Evolutionary conservation across 2,888 invertebrate genomes (phyloP), one percentile per base, ranked within the genome.

Genomic region (Chrysopilus asiliformis): DNA sequence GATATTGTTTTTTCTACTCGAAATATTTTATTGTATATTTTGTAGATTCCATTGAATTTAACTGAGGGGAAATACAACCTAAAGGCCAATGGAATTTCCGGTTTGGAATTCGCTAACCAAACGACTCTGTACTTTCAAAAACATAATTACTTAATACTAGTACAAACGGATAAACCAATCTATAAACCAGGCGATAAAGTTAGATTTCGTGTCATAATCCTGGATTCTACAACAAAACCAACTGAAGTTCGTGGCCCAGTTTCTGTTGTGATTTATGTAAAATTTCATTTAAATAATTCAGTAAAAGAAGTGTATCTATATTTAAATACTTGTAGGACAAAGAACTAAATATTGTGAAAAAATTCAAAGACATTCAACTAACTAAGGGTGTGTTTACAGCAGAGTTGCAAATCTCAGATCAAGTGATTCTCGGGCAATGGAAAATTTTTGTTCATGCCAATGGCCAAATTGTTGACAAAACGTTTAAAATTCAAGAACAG

Each of bases 111-210:
- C 58, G 66, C 70, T 29, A 76, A 82, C 43, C 71, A 79, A 12
- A 79, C 79, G 2, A 69, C 71, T 8, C 57, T 91, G 33, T 68
- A 73, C 29, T 84, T 78, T 60, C 72, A 79, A 27, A 74, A 77
- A 42, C 81, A 89, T 53, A 82, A 81, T 50, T 79, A 81, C 54
- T 82, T 85, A 9, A 72, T 89, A 10, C 84, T 89, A 52, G 75
- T 93, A 43, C 91, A 94, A 60, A 90, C 90, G 0, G 93, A 94
- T 63, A 84, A 87, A 62, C 79, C 86, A 9, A 79, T 90, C 43
- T 94, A 93, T 60, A 83, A 89, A 55, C 91, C 91, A 0, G 77
- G 80, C 8, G 79, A 81, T 55, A 74, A 74, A 46, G 78, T 95
- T 17, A 72, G 79, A 58, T 93, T 89, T 62, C 50, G 59, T 6